phyloP scores from a whole-genome alignment of 2,888 invertebrate species.

The Plebejus melissa region DNA sequence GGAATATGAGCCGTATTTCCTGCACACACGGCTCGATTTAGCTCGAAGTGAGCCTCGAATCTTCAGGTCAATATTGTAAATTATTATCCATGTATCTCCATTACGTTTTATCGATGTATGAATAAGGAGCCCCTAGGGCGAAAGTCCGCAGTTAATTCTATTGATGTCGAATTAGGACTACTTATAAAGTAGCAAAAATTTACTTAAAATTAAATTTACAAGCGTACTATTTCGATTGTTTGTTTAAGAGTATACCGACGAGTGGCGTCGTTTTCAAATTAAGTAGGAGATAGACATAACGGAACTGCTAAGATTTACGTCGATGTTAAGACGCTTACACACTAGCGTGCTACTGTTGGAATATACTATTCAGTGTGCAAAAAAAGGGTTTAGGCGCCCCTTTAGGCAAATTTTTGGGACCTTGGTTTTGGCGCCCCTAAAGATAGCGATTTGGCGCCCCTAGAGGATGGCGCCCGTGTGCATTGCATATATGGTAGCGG shows the following conservation, averaged over 20 bases:
- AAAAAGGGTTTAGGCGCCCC: too few species aligned
- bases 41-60: neutral
- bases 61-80: slow-evolving; percentile 1
- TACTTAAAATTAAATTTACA: slow-evolving; percentile 14
- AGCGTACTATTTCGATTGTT: neutral
- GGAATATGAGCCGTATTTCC: neutral
- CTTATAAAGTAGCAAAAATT: neutral
- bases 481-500: too few species aligned
- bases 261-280: neutral
- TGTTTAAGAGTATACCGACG: neutral
- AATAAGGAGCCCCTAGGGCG: neutral
- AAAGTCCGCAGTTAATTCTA: slow-evolving; percentile 3
- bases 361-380: neutral
- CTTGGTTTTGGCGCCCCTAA: too few species aligned
- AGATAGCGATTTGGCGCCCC: too few species aligned
- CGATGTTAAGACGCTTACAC: neutral
- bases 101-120: neutral
- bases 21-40: neutral
- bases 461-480: too few species aligned
- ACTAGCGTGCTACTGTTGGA: neutral
- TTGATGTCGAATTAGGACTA: slow-evolving; percentile 13
- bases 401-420: too few species aligned
- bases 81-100: neutral
- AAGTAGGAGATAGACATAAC: neutral
- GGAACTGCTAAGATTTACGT: neutral